Evolutionary conservation across 92 coral and sea anemone species (phyloP).

Genomic region (Epizoanthus illoricatus): DNA sequence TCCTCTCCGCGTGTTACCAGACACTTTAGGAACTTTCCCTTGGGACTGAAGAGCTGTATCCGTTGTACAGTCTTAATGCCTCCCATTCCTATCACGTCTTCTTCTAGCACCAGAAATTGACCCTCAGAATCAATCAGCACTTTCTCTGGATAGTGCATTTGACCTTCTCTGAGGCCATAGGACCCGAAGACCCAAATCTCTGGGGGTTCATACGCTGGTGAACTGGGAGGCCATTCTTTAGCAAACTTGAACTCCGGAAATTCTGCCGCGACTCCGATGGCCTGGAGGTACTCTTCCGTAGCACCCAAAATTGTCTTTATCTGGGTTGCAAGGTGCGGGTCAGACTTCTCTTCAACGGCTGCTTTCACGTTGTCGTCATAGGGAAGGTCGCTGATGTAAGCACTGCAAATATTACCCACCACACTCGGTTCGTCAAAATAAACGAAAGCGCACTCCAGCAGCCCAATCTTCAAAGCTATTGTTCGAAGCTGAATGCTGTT

Average conservation of each 20-base stretch:
- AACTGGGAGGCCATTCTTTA: conserved; percentile 47
- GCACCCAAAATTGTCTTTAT: conserved; percentile 68
- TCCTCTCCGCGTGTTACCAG: conserved; percentile 79
- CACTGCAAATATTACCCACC: conserved; percentile 47
- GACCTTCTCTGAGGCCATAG: conserved; percentile 79
- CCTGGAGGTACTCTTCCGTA: conserved; percentile 35
- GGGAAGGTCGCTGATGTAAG: conserved; percentile 40
- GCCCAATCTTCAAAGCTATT: conserved; percentile 58
- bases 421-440: conserved; percentile 60
- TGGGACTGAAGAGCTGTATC: conserved; percentile 72
- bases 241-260: conserved; percentile 58
- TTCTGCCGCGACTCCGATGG: conserved; percentile 41
- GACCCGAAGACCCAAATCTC: conserved; percentile 95
- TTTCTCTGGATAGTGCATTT: conserved; percentile 71
- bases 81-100: conserved; percentile 68
- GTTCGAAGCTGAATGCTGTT: conserved; percentile 51
- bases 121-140: conserved; percentile 75
- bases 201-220: conserved; percentile 59
- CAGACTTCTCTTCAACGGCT: conserved; percentile 58
- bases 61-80: conserved; percentile 68
- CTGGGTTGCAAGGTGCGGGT: conserved; percentile 48
- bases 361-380: conserved; percentile 52
- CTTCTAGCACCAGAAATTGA: conserved; percentile 79
- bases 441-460: conserved; percentile 63
- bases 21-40: conserved; percentile 72